A percentile compares a stretch with the other conserved stretches of the same genome.
Evolutionary conservation across 2,113 vertebrate species (phyloP).

Genomic region (Protobothrops mucrosquamatus): DNA sequence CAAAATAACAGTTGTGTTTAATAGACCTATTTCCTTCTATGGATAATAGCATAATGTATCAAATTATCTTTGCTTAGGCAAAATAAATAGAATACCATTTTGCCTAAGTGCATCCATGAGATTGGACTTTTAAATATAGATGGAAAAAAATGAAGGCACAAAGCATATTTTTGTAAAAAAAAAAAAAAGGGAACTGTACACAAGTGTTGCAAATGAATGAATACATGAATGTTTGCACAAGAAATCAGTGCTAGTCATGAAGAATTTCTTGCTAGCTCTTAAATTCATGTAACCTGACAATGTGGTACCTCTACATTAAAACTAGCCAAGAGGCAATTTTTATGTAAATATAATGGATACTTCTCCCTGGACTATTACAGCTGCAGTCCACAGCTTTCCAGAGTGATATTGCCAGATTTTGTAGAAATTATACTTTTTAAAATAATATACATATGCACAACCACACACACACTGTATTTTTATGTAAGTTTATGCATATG

Average conservation of each 20-base stretch:
- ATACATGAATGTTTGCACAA: background rate
- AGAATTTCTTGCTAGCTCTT: background rate
- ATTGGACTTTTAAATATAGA: background rate
- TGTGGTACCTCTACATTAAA: background rate
- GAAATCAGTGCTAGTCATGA: background rate
- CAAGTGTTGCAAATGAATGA: background rate
- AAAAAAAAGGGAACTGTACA: background rate
- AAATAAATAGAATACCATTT: slow-evolving; percentile 30
- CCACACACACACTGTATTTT: background rate
- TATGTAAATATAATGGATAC: background rate
- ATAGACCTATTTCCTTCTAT: slow-evolving; percentile 39
- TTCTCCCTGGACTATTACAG: background rate
- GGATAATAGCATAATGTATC: slow-evolving; percentile 39
- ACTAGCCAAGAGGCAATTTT: background rate
- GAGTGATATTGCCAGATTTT: background rate
- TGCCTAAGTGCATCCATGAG: slow-evolving; percentile 35
- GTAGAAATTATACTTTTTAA: too few relatives aligned
- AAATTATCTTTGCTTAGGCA: slow-evolving; percentile 22
- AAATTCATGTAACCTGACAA: background rate
- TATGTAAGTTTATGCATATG: background rate
- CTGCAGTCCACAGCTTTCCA: background rate
- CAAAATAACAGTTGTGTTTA: slow-evolving; percentile 43
- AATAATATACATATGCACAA: background rate
- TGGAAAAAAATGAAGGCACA: slow-evolving; percentile 25
- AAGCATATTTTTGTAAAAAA: background rate